Base-by-base conservation (phyloP, 2,113 vertebrate species). In the Rhizomys pruinosus region DNA sequence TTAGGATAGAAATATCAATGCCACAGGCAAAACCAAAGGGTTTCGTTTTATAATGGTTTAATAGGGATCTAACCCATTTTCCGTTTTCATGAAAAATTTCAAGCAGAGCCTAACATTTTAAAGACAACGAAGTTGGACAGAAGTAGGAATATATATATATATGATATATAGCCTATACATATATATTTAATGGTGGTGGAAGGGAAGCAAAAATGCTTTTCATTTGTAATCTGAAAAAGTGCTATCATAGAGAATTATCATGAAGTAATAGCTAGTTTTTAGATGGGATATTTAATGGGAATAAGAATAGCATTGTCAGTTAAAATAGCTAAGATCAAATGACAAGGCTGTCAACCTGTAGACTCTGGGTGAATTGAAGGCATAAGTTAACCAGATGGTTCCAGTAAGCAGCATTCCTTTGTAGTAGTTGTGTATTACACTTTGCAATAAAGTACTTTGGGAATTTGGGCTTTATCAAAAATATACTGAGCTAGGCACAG, bases 311-410 rank as follows among this genome's bases (percentile, higher is more conserved):
- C 47, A 68, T 94, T 89, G 97, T 89, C 88, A 89, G 87, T 97
- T 97, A 94, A 89, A 97, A 92, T 87, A 95, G 61, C 92, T 85
- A 63, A 95, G 81, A 81, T 86, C 89, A 88, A 93, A 95, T 95
- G 88, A 94, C 71, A 79, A 57, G 37, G 5, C 52, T 89, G 63
- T 95, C 93, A 96, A 84, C 94, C 55, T 37, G 74, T 29, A 16
- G 66, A 89, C 59, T 94, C 63, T 78, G 68, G 66, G n/a, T 92
- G 19, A 81, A 8, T 37, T 74, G 84, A 87, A 96, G 95, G 93
- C 80, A 25, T 96, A 93, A 97, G 77, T 79, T 82, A 96, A 91
- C 71, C 91, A 94, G 80, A 79, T 94, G 76, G 73, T 39, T 90
- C 84, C 76, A 90, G 86, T 87, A 82, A 92, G 73, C 77, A 92